Evolutionary conservation across 2,797 vertebrate species (phyloP), one percentile per base, ranked within the genome.

Genomic region (Gallirallus australis): DNA sequence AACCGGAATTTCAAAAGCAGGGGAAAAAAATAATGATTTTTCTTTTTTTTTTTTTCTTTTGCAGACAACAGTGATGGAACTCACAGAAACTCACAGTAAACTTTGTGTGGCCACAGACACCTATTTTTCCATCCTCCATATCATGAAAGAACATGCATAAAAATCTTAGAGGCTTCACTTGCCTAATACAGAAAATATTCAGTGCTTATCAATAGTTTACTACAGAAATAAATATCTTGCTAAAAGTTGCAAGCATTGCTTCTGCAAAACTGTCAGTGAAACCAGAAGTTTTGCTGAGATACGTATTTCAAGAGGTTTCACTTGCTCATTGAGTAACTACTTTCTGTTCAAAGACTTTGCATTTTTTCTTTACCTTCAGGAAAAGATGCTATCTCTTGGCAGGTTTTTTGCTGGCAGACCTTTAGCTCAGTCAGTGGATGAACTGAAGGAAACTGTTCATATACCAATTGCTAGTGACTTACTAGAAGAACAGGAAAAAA

Each of bases 401-500:
- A 3, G 40, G 6, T 48, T 80, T 69, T 82, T 80, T 76, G 52
- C 64, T 93, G 47, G 53, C 69, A 86, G 80, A 68, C 12, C 21
- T 86, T 75, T 71, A 78, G 37, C 19, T 90, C 57, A 75, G 52
- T 8, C 75, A 68, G 53, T 82, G 33, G 48, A 68, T 42, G 63
- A 87, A 71, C 65, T 75, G 72, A 83, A 95, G 24, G 24, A 80
- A 87, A 93, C 77, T 59, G 50, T 39, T 88, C 54, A 61, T 93
- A 52, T 61, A 91, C 65, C 54, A 85, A 31, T 70, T 33, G 27
- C 60, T 91, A 3, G 2, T 88, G 90, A 61, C 79, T 90, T 82
- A 39, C 9, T 78, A n/a, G 87, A 78, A 83, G 79, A 88, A 93
- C 61, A 90, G 82, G 85, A 47, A 42, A 18, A 42, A 42, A 40